Conservation (phyloP, 2,797 vertebrate species). For the Epinephelus awoara region DNA sequence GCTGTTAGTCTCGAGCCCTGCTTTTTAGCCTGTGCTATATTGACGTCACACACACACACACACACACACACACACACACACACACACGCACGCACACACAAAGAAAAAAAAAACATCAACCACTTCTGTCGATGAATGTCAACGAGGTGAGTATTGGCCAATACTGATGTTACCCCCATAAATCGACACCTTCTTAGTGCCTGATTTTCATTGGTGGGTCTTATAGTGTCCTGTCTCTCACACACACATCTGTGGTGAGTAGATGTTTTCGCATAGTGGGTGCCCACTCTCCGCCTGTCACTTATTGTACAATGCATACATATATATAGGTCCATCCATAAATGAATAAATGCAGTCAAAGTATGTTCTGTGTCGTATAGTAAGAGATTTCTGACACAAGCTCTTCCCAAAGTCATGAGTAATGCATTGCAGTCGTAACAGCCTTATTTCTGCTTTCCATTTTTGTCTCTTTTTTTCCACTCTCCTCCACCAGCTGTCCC, state of each 20-base stretch:
- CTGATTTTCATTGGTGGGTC: background rate
- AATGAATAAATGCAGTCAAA: background rate
- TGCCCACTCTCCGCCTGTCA: background rate
- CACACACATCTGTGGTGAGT: background rate
- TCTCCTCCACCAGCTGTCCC: constrained; percentile 68
- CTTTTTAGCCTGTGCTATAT: no score
- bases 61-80: no score
- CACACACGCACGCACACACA: no score
- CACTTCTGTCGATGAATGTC: no score
- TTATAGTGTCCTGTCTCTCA: background rate
- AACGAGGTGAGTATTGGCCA: no score
- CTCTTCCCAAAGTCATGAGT: constrained; percentile 43
- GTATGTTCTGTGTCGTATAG: background rate
- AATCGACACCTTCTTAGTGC: no score
- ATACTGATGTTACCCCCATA: no score
- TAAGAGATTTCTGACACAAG: constrained; percentile 18
- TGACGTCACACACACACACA: no score
- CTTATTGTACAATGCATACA: background rate
- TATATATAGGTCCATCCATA: background rate
- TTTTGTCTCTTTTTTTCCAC: constrained; percentile 18
- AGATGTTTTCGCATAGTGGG: background rate
- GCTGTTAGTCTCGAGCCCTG: no score
- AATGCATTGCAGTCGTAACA: constrained; percentile 45
- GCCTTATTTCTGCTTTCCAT: constrained; percentile 40
- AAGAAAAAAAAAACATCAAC: no score